Base-by-base conservation (phyloP, 2,888 invertebrate species). In the Hesperia comma region DNA sequence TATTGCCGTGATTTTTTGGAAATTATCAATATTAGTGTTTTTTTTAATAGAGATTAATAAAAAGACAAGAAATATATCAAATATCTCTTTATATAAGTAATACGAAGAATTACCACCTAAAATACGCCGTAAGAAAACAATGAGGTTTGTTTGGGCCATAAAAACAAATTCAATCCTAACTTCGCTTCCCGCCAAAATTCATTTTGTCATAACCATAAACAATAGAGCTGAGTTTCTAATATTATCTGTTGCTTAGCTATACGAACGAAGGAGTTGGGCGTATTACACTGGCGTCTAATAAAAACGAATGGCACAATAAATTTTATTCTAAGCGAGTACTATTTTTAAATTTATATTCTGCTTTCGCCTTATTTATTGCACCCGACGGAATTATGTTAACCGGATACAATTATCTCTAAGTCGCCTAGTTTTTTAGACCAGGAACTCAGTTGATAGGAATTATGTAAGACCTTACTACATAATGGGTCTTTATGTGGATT, bases 321-420 rank as follows among this genome's bases (percentile, higher is more conserved):
- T 74, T 73, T 70, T 64, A 73, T 70, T 70, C 68, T 70, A 67
- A 61, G 70, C 67, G 60, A 61, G 67, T 67, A 46, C 68, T 72
- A 73, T 70, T 75, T 74, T 75, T 71, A 74, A 75, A 72, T 66
- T 71, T 74, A 69, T 71, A 70, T 71, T 60, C 63, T 68, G 69
- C 67, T 70, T 73, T 67, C 67, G 57, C 67, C 55, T 69, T 69
- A 68, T 71, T 73, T 72, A 71, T 72, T 57, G 69, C 63, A 61
- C 67, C 40, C 66, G 58, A 61, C 61, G 70, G 71, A 67, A 71
- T 70, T 74, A 73, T 68, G 67, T 72, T 68, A 69, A 72, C 70
- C 69, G 67, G 68, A 69, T 61, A 51, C 66, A 66, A 66, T 66
- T 66, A 66, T 66, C 66, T 54, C 26, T 66, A 60, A 66, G 60